phyloP scores from a whole-genome alignment of 30 jellyfish, hydroid and myxozoan genomes.

The Hydractinia symbiolongicarpus region DNA sequence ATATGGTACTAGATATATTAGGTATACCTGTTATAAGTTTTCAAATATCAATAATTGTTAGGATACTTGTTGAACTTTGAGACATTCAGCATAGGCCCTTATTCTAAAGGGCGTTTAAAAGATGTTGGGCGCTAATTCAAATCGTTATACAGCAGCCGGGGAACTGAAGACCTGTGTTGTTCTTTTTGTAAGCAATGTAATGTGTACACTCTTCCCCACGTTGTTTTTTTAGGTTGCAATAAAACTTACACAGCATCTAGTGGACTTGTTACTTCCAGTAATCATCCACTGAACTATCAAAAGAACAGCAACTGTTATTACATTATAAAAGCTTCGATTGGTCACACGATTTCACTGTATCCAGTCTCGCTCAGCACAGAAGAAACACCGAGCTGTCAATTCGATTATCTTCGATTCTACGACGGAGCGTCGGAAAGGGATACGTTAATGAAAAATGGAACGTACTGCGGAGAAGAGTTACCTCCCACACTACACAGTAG shows the following conservation, averaged over 20 bases:
- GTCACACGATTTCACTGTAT: slow-evolving; percentile 18
- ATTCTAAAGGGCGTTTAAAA: no score
- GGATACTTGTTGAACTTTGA: no score
- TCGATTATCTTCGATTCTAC: neutral
- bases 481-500: slow-evolving; percentile 7
- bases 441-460: neutral
- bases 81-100: no score
- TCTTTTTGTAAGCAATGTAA: no score
- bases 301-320: neutral
- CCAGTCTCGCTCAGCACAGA: neutral
- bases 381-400: neutral
- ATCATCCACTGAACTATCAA: neutral
- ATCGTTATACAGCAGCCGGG: no score
- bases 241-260: neutral
- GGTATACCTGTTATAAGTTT: no score
- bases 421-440: neutral
- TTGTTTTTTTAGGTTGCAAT: neutral
- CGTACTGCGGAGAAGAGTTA: neutral
- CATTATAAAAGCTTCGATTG: neutral
- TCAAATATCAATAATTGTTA: no score
- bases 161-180: no score
- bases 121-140: no score
- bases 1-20: no score
- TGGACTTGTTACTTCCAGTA: slow-evolving; percentile 1
- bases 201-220: no score